Base-by-base conservation (phyloP, 2,113 vertebrate genomes). In the mouse (Mus musculus) region DNA sequence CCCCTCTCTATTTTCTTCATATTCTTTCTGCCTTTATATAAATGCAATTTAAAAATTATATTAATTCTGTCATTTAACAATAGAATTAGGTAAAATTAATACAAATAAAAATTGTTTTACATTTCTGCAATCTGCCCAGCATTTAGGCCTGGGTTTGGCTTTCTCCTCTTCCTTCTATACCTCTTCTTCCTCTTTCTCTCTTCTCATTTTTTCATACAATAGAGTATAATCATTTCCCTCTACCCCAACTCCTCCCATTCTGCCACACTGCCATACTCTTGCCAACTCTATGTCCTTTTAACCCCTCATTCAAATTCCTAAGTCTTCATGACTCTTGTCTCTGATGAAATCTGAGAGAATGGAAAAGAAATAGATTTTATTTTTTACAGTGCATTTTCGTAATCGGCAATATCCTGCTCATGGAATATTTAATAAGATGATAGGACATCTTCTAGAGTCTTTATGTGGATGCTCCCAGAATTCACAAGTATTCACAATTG, bases 21-120 rank as follows among this genome's bases (percentile, higher is more conserved):
- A 10, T 56, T 56, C 10, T 42, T 13, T 36, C 28, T 11, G 1
- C 52, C 46, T 69, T 56, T 39, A 30, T 63, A 69, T 65, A 89
- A 90, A 42, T 75, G 52, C 30, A 69, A n/a, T 28, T 61, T 75
- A 52, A 82, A 69, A 46, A 75, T 52, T 49, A 54, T 33, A 85
- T 67, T 11, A 85, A 84, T 16, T 92, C 22, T 0, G 42, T 92
- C 63, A 81, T 12, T 84, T 75, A 52, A 65, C n/a, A 78, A 73
- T 49, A 89, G 76, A 90, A 39, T 85, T 71, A 88, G 63, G 54
- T n/a, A 59, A 56, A 82, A 96, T 7, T n/a, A 87, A 46, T 63
- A 13, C 80, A 92, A 82, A 81, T 20, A 89, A 86, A 95, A 93
- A 20, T 28, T 59, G 5, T 93, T 73, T n/a, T 81, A 30, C 39